A percentile compares a stretch with the other conserved stretches of the same genome.
Evolutionary conservation across 2,888 invertebrate species (phyloP).

Genomic region (Cephus spinipes): DNA sequence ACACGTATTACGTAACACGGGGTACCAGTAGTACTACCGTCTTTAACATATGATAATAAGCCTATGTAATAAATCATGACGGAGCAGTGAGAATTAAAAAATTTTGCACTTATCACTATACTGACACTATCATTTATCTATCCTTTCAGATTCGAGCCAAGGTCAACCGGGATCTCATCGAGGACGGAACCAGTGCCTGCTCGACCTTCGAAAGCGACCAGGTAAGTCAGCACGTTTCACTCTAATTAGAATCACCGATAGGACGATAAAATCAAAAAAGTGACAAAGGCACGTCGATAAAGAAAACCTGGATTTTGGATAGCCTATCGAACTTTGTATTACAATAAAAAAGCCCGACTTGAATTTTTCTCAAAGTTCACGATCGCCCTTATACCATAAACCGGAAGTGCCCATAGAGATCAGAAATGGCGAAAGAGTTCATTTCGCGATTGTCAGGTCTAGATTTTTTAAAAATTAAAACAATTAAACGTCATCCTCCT

Average conservation of each 20-base stretch:
- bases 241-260: background rate
- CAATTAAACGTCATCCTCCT: background rate
- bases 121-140: background rate
- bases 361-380: background rate
- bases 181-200: conserved; percentile 35
- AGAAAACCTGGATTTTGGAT: background rate
- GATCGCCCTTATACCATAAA: background rate
- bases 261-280: background rate
- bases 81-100: background rate
- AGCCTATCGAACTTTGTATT: background rate
- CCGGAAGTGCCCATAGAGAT: background rate
- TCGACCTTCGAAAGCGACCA: conserved; percentile 42
- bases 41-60: background rate
- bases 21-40: background rate
- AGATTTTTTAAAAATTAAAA: background rate
- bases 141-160: conserved; percentile 44
- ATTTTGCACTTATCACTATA: background rate
- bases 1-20: background rate
- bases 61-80: background rate
- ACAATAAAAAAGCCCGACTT: background rate
- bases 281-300: background rate
- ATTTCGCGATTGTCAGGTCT: background rate
- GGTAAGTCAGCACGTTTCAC: conserved; percentile 35
- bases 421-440: background rate
- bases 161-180: conserved; percentile 42